These are phyloP conservation scores for Xestobium rufovillosum DNA, from an alignment of 2,888 invertebrate species.

Conservation along the genomic window DNA sequence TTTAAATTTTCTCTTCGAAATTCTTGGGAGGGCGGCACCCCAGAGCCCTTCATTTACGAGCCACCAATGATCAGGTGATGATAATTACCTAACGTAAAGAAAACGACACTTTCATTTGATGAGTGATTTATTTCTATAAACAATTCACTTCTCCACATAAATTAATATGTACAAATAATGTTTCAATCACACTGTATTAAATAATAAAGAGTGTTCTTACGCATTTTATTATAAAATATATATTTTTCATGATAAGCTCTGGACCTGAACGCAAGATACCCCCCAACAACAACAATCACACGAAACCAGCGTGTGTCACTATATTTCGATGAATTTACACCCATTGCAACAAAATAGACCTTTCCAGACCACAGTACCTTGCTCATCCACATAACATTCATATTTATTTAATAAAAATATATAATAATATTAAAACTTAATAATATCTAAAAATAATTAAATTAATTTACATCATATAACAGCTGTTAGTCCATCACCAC, in stretches of 20 bases:
- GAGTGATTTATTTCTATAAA: constrained; percentile 44
- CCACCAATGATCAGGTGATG: too few relatives aligned
- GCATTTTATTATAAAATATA: constrained; percentile 39
- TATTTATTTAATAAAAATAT: constrained; percentile 30
- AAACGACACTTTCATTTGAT: constrained; percentile 36
- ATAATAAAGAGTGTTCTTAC: constrained; percentile 42
- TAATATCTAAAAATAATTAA: too few relatives aligned
- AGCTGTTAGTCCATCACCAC: constrained; percentile 44
- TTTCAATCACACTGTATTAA: constrained; percentile 43
- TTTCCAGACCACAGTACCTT: constrained; percentile 39
- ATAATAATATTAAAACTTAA: constrained; percentile 36
- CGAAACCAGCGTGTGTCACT: constrained; percentile 27
- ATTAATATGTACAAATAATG: constrained; percentile 45
- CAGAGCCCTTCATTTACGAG: too few relatives aligned
- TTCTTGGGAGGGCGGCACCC: too few relatives aligned
- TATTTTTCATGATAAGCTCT: constrained; percentile 38
- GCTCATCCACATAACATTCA: constrained; percentile 30
- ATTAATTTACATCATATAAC: constrained; percentile 40
- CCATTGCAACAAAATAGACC: constrained; percentile 34
- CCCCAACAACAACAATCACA: constrained; percentile 19
- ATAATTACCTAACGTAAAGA: too few relatives aligned
- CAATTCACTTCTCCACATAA: constrained; percentile 44
- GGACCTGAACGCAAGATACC: constrained; percentile 36
- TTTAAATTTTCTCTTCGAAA: too few relatives aligned
- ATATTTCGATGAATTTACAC: too few relatives aligned